These are phyloP conservation scores for Drosophila dives DNA, from an alignment of 2,888 invertebrate species.

Conservation along the genomic window DNA sequence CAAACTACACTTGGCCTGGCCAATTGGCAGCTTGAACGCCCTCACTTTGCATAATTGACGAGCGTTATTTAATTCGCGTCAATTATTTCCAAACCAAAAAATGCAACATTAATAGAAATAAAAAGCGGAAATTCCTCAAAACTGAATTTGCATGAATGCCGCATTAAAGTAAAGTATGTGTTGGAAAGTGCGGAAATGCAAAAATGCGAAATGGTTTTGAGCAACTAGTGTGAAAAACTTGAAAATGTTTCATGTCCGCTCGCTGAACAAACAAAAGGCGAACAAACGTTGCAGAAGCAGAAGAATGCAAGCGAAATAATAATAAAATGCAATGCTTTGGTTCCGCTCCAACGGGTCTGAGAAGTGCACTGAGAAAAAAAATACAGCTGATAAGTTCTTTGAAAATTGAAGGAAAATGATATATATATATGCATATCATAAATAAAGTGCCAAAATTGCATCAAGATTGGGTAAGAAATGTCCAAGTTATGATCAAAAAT, in stretches of 20 bases:
- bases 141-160: slow-evolving; percentile 38
- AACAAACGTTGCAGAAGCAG: slow-evolving; percentile 13
- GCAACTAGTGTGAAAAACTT: slow-evolving; percentile 63
- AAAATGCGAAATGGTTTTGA: slow-evolving; percentile 53
- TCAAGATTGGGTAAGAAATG: too few species aligned
- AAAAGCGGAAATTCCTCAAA: slow-evolving; percentile 44
- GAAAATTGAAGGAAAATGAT: neutral
- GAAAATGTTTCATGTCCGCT: slow-evolving; percentile 54
- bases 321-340: slow-evolving; percentile 23
- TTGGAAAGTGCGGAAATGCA: slow-evolving; percentile 68
- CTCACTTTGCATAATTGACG: slow-evolving; percentile 54
- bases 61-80: slow-evolving; percentile 33
- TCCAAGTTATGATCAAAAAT: too few species aligned
- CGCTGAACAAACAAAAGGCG: slow-evolving; percentile 40
- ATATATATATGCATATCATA: too few species aligned
- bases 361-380: slow-evolving; percentile 31
- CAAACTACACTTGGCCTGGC: slow-evolving; percentile 29
- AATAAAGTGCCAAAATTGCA: too few species aligned
- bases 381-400: neutral
- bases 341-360: slow-evolving; percentile 31
- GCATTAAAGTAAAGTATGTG: slow-evolving; percentile 47
- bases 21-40: slow-evolving; percentile 21
- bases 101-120: neutral
- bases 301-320: slow-evolving; percentile 50
- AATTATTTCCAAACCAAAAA: slow-evolving; percentile 20